Evolutionary conservation across 2,888 invertebrate species (phyloP).

Genomic region (Spisula solida): DNA sequence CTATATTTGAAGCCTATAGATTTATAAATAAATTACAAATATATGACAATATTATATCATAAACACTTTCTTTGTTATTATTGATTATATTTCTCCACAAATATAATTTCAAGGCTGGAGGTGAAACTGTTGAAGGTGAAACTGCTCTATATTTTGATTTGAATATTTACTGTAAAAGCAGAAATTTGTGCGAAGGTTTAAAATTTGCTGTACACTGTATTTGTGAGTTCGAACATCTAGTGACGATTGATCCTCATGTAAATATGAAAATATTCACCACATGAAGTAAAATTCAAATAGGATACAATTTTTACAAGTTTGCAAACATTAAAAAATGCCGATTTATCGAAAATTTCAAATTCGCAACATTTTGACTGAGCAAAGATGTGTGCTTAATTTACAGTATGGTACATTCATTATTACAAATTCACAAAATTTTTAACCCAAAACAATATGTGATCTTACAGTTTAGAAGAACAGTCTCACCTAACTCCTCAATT

Average conservation of each 20-base stretch:
- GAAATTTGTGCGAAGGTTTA: too few species aligned
- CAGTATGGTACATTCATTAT: too few species aligned
- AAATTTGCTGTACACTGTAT: too few species aligned
- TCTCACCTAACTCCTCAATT: too few species aligned
- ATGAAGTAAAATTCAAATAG: not conserved
- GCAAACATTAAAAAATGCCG: not conserved
- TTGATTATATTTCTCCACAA: not conserved
- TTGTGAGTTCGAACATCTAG: not conserved
- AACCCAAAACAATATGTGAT: too few species aligned
- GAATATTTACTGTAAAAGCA: too few species aligned
- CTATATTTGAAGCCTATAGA: slow-evolving; percentile 20
- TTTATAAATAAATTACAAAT: not conserved
- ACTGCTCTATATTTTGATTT: too few species aligned
- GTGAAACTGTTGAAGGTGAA: not conserved
- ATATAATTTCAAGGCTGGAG: not conserved
- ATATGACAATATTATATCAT: slow-evolving; percentile 4
- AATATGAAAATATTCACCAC: not conserved
- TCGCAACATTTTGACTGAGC: too few species aligned
- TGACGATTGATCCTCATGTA: not conserved
- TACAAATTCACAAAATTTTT: too few species aligned
- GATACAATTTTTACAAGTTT: not conserved
- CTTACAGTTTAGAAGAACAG: too few species aligned
- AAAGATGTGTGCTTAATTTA: too few species aligned
- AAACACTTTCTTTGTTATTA: not conserved
- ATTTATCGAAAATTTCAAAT: too few species aligned